Percentiles rank a stretch among this genome's conserved stretches.
Evolutionary conservation across 2,797 vertebrate species (phyloP).

Genomic region (Molossus molossus): DNA sequence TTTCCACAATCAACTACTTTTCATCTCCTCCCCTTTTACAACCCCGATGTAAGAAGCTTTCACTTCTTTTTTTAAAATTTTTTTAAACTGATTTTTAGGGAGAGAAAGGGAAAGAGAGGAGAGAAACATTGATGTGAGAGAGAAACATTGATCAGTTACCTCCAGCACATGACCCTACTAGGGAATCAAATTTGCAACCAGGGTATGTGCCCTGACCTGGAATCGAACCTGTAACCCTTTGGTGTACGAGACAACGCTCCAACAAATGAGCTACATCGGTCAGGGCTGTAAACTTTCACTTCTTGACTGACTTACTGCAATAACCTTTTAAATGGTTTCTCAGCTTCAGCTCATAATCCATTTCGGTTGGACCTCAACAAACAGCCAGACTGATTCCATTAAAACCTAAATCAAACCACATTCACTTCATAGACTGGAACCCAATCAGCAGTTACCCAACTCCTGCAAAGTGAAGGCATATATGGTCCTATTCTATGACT

Average conservation of each 20-base stretch:
- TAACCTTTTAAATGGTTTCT: constrained; percentile 6
- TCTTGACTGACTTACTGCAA: neutral
- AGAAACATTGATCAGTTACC: too few species aligned
- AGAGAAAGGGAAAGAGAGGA: too few species aligned
- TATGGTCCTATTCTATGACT: neutral
- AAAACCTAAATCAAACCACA: neutral
- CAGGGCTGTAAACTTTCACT: neutral
- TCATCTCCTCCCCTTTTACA: neutral
- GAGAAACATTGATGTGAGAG: too few species aligned
- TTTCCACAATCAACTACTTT: neutral
- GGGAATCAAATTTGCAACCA: too few species aligned
- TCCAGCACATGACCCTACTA: too few species aligned
- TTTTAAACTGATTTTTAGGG: too few species aligned
- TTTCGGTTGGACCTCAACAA: constrained; percentile 20
- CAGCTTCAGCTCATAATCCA: neutral
- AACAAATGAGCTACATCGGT: too few species aligned
- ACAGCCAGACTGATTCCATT: neutral
- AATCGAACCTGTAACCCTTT: too few species aligned
- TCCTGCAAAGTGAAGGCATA: neutral
- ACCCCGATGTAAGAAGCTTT: neutral
- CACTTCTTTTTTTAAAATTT: neutral
- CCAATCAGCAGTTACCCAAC: neutral
- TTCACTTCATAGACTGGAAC: neutral
- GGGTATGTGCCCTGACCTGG: too few species aligned
- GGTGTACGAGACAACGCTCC: too few species aligned